Evolutionary conservation across 2,797 vertebrate genomes (phyloP), one percentile per base, ranked within the genome.

Genomic region (Hoplostethus mediterraneus): DNA sequence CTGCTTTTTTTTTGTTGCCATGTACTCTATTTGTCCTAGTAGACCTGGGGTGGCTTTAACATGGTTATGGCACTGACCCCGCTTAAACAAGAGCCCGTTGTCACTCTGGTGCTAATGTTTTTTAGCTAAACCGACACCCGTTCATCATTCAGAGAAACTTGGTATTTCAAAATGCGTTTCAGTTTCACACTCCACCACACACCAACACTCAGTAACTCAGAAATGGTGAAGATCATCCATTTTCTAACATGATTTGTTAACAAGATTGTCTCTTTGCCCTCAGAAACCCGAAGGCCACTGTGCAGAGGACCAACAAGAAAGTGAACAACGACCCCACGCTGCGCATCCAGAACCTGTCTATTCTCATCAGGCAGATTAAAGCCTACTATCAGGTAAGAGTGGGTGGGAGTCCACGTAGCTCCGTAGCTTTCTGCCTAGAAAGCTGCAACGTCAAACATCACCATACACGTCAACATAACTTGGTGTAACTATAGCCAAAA

Each of bases 271-370:
- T 6, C 74, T 55, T 80, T 52, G 28, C 51, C 53, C 36, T 7
- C 93, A 99, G 98, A 93, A 98, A 99, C 87, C 96, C 97, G 11
- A 98, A 98, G 83, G 94, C 93, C 40, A 92, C 95, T 7, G 96
- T 93, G 87, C 97, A 98, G 93, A 96, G 97, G 94, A 94, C 97
- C 92, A 98, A 98, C 93, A 98, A 97, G 93, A 98, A 98, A 90
- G 96, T 99, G 70, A 99, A 99, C 94, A 98, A 98, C 67, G 97
- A 99, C 84, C 91, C 96, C 0, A 96, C 96, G 0, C 92, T 99
- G 81, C 95, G 98, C 72, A 97, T 99, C 77, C 98, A 99, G 91
- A 99, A 99, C 90, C 91, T 99, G 30, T 97, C 96, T 36, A 94
- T 97, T 89, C 95, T 99, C 90, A 96, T 97, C 89, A 95, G 94